Base-by-base conservation (phyloP, 2,113 vertebrate genomes). In the Climacteris rufus region DNA sequence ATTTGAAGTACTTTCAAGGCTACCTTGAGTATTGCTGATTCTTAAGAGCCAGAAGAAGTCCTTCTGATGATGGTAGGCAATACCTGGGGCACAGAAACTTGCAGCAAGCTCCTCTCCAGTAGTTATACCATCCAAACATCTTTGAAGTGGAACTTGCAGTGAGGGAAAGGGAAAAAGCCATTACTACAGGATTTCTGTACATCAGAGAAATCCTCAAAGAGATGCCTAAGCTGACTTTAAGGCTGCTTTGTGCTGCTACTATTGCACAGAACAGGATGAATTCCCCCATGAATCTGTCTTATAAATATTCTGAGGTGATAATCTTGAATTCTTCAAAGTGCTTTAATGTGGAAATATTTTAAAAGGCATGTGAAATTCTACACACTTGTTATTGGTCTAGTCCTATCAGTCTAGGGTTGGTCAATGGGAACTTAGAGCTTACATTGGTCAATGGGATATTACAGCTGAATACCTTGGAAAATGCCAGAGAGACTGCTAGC, bases 271-370 rank as follows among this genome's bases (percentile, higher is more conserved):
- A 92, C 59, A 82, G 83, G 77, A 87, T 84, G 81, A 95, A 71
- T 91, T 89, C 40, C 61, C 40, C 21, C 24, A 44, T 61, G 83
- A 84, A 92, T 90, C 82, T 66, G 54, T 88, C 79, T 92, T 87
- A 88, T 91, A 93, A 91, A 90, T 96, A 95, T 93, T 95, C 91
- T 90, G 59, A 96, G 44, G 54, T 79, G 60, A 90, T 94, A 96
- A 94, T 92, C 63, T 90, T 74, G 54, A 86, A 90, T 80, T 93
- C 85, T 85, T 94, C 40, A 95, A 93, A 93, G 90, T 80, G 52
- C 90, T 93, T 86, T 77, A 90, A 69, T 6, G 7, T 1, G 1
- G 50, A 86, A 83, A 66, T 90, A 66, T 56, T 23, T 37, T 83
- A 77, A 95, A 80, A 91, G 53, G 22, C 47, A 49, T 37, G 35